A percentile compares a stretch with the other conserved stretches of the same genome.
These are phyloP conservation scores for Malurus cyaneus DNA, from an alignment of 2,113 vertebrate species.

Conservation along the genomic window DNA sequence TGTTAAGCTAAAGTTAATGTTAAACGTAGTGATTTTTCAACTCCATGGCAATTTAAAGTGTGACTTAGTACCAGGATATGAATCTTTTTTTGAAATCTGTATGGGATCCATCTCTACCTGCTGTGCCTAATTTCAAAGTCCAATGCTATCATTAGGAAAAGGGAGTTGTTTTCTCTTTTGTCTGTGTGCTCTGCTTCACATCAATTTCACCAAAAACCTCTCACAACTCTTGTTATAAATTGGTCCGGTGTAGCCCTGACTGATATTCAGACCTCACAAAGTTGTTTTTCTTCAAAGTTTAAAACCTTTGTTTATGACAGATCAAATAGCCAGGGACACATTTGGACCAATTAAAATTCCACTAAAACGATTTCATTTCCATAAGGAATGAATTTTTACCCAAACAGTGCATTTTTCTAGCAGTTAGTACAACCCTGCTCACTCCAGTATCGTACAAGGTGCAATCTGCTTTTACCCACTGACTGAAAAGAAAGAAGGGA, in stretches of 20 bases:
- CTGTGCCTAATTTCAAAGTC: slow-evolving; percentile 41
- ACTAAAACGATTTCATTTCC: not conserved
- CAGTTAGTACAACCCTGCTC: not conserved
- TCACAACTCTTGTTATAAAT: not conserved
- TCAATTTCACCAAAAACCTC: not conserved
- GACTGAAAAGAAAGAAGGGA: not conserved
- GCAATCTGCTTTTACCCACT: not conserved
- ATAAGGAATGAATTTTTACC: not conserved
- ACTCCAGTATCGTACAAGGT: not conserved
- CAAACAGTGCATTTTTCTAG: not conserved
- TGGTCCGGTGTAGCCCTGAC: not conserved
- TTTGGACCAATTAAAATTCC: not conserved
- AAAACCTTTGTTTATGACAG: not conserved
- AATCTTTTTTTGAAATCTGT: not conserved
- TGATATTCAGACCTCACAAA: not conserved
- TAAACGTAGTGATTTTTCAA: not conserved
- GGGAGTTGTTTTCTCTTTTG: not conserved
- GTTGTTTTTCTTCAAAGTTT: not conserved
- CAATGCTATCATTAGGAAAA: not conserved
- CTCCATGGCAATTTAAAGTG: not conserved
- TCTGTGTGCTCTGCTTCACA: not conserved
- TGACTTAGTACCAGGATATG: not conserved
- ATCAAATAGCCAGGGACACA: not conserved
- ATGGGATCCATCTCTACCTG: not conserved
- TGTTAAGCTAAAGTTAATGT: not conserved